These are phyloP conservation scores for Perdita meconis DNA, from an alignment of 2,888 invertebrate genomes.

Conservation along the genomic window DNA sequence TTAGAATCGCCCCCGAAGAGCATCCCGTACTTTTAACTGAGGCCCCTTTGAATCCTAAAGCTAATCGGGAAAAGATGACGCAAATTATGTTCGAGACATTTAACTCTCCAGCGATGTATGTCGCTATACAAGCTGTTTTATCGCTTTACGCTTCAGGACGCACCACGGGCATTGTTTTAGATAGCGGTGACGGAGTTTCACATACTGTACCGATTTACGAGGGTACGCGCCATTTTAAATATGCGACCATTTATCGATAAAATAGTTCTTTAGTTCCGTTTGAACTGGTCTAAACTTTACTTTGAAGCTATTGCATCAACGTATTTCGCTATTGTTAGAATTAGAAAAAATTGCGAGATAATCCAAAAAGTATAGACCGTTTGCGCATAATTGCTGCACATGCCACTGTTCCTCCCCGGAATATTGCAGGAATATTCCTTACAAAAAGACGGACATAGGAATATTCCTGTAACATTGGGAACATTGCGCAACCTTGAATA, in stretches of 20 bases:
- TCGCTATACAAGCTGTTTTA: slow-evolving; percentile 85
- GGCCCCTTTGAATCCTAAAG: slow-evolving; percentile 92
- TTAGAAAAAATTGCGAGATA: too few species aligned
- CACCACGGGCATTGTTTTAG: slow-evolving; percentile 86
- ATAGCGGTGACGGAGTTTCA: slow-evolving; percentile 85
- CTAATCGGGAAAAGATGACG: slow-evolving; percentile 93
- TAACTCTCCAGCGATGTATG: slow-evolving; percentile 85
- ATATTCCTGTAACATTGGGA: too few species aligned
- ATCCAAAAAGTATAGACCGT: too few species aligned
- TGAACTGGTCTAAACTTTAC: too few species aligned
- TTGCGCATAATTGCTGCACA: too few species aligned
- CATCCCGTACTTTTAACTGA: slow-evolving; percentile 92
- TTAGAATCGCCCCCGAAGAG: slow-evolving; percentile 92
- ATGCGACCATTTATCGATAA: neutral
- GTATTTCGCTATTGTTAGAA: too few species aligned
- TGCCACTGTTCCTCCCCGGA: too few species aligned
- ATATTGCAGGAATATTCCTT: too few species aligned
- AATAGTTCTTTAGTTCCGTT: neutral
- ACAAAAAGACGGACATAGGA: too few species aligned
- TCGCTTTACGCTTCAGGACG: slow-evolving; percentile 85
- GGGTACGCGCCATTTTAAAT: slow-evolving; percentile 79
- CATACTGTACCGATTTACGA: slow-evolving; percentile 86
- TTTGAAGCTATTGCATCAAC: too few species aligned
- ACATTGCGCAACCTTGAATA: too few species aligned
- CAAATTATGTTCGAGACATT: slow-evolving; percentile 88